Evolutionary conservation across 23 tunicate species (phyloP).

Genomic region (Halocynthia roretzi): DNA sequence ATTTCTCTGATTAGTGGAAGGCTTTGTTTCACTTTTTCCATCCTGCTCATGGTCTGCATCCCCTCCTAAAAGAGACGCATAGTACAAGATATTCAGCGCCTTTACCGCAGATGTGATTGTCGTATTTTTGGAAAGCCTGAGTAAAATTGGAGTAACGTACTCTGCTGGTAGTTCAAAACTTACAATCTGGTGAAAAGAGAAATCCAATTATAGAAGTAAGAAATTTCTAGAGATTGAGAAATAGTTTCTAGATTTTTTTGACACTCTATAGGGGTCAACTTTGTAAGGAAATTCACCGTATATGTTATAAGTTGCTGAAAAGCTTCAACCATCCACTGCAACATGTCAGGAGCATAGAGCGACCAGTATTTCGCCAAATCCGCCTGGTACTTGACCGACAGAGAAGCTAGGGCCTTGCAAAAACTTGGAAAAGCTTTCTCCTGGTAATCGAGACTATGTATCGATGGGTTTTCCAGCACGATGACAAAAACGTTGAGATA

Average conservation of each 20-base stretch:
- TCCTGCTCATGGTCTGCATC: conserved; percentile 18
- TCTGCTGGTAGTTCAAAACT: no score
- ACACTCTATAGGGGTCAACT: not conserved
- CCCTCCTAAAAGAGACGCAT: conserved; percentile 71
- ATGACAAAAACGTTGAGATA: conserved; percentile 65
- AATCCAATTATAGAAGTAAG: no score
- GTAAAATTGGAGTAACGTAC: no score
- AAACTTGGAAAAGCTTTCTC: conserved; percentile 48
- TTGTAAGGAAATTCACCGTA: conserved; percentile 27
- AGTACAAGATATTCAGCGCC: conserved; percentile 50
- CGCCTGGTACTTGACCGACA: conserved; percentile 44
- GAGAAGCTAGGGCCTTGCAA: conserved; percentile 33
- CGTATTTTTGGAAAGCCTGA: conserved; percentile 11
- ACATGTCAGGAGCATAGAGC: conserved; percentile 11
- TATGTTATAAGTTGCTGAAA: conserved; percentile 75
- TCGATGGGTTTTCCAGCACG: conserved; percentile 48
- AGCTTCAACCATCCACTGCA: conserved; percentile 47
- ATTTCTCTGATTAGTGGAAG: conserved; percentile 1
- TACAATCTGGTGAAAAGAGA: no score
- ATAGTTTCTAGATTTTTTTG: no score
- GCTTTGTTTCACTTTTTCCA: conserved; percentile 18
- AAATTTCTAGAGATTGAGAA: no score
- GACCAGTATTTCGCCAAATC: conserved; percentile 73
- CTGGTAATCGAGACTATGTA: conserved; percentile 54
- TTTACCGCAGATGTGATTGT: conserved; percentile 41